Evolutionary conservation across 2,797 vertebrate genomes (phyloP).

Genomic region (Eidolon dupreanum): DNA sequence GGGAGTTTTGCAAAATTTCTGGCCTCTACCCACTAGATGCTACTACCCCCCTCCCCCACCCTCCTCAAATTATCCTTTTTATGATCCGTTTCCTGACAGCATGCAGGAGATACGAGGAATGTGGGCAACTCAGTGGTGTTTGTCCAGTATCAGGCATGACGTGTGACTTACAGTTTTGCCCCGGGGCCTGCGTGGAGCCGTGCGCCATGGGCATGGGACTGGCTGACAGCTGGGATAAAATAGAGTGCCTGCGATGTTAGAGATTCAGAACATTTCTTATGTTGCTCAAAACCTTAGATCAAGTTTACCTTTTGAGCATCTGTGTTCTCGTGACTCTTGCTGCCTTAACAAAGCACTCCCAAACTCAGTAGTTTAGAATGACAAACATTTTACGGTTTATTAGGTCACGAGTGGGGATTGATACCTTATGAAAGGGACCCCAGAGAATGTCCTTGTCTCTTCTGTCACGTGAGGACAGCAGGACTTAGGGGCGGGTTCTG

Average conservation of each 20-base stretch:
- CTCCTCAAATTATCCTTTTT: not conserved
- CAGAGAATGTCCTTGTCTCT: too few species aligned
- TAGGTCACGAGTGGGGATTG: not conserved
- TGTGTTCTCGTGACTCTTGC: not conserved
- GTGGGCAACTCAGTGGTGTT: not conserved
- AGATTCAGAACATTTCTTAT: not conserved
- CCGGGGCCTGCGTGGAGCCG: not conserved
- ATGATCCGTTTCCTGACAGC: not conserved
- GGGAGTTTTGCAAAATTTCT: not conserved
- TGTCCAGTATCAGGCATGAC: not conserved
- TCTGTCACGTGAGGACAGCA: not conserved
- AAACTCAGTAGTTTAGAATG: not conserved
- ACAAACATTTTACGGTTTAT: not conserved
- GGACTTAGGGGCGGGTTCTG: not conserved
- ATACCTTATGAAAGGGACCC: too few species aligned
- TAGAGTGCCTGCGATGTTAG: not conserved
- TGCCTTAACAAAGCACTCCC: not conserved
- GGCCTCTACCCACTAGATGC: not conserved
- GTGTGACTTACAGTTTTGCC: not conserved
- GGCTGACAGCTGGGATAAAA: not conserved
- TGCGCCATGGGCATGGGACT: rapidly evolving
- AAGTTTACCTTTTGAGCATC: not conserved
- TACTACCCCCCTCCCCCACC: too few species aligned
- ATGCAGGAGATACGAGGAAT: not conserved
- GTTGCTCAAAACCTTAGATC: not conserved